phyloP scores from a whole-genome alignment of 2,888 invertebrate species.

The Troides oblongomaculatus region DNA sequence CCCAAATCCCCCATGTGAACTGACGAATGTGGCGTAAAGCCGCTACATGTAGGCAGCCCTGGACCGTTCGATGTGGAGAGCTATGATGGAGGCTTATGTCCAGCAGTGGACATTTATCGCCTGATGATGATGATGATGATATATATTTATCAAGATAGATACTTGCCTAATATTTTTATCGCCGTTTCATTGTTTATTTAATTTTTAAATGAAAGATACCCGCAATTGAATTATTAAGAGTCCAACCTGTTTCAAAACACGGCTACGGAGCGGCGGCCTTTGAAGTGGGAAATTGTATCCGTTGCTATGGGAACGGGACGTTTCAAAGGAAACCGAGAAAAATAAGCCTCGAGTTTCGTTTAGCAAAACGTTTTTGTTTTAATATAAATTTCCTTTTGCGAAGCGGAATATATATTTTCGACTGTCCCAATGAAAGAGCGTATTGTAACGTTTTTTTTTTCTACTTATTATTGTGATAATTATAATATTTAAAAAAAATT shows the following conservation, averaged over 20 bases:
- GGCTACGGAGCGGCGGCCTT: conserved; percentile 32
- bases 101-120: no score
- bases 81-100: no score
- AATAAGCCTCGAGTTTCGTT: conserved; percentile 29
- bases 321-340: conserved; percentile 35
- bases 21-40: no score
- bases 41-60: no score
- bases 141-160: background rate
- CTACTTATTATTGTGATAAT: background rate
- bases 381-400: conserved; percentile 1
- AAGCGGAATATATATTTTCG: background rate
- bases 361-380: conserved; percentile 14
- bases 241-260: conserved; percentile 31
- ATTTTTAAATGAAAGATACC: conserved; percentile 41
- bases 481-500: no score
- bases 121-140: no score
- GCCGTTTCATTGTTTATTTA: conserved; percentile 50
- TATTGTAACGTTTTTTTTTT: background rate
- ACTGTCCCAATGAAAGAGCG: background rate
- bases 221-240: conserved; percentile 49
- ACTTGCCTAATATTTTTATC: conserved; percentile 26
- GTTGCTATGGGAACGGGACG: conserved; percentile 11
- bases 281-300: conserved; percentile 35
- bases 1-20: no score
- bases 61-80: no score